These are phyloP conservation scores for Poliocrania exsul DNA, from an alignment of 2,797 vertebrate species.

Conservation along the genomic window DNA sequence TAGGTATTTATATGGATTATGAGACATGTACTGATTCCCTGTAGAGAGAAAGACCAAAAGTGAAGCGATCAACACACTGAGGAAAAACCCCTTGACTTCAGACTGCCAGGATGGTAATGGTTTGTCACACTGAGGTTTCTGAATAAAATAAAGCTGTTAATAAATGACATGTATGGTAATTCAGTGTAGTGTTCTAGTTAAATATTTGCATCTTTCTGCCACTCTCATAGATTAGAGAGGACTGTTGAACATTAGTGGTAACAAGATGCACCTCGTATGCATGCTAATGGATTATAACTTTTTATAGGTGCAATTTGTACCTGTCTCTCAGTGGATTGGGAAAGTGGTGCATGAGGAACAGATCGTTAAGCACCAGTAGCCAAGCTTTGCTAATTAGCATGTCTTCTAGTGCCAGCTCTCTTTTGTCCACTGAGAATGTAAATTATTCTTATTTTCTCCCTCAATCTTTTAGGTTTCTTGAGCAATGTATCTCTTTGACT, in stretches of 20 bases:
- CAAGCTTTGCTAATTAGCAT: constrained; percentile 26
- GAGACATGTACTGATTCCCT: background rate
- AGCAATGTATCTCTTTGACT: background rate
- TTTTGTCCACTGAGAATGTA: constrained; percentile 21
- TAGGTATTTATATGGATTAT: background rate
- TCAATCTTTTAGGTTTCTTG: background rate
- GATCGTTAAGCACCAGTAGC: background rate
- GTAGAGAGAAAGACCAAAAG: background rate
- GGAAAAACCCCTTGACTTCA: background rate
- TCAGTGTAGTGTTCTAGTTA: background rate
- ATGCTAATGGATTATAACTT: constrained; percentile 21
- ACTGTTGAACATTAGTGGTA: background rate
- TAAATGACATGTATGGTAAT: background rate
- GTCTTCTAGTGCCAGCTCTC: background rate
- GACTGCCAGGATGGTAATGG: background rate
- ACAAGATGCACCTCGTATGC: background rate
- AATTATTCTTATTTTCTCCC: background rate
- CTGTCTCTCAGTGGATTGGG: background rate
- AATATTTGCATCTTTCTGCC: background rate
- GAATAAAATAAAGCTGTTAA: background rate
- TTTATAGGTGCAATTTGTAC: constrained; percentile 43
- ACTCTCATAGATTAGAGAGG: background rate
- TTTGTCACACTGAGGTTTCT: background rate
- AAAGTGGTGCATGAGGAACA: background rate
- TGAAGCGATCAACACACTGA: background rate